Conservation (phyloP, 1,140 invertebrate species). For the Pollicipes pollicipes region DNA sequence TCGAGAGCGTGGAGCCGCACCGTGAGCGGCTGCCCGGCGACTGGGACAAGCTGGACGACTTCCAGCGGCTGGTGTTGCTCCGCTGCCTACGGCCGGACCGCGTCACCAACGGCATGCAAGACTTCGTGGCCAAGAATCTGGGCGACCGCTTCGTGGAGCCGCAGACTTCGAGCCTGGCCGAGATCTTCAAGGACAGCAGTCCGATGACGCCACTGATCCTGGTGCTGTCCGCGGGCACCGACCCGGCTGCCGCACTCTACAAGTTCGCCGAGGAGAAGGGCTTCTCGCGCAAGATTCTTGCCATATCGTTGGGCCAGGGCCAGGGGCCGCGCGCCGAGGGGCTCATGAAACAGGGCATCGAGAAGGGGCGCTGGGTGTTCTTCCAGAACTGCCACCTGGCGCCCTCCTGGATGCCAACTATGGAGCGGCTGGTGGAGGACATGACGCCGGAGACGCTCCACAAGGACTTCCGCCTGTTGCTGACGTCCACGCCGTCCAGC, state of each 20-base stretch:
- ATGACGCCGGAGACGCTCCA: conserved; percentile 65
- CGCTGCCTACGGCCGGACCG: conserved; percentile 34
- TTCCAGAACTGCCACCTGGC: conserved; percentile 93
- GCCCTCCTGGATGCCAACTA: conserved; percentile 73
- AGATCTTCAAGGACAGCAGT: conserved; percentile 65
- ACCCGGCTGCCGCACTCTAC: conserved; percentile 65
- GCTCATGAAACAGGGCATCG: conserved; percentile 66
- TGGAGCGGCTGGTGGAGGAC: conserved; percentile 59
- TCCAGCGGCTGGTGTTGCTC: conserved; percentile 30
- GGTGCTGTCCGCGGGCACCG: conserved; percentile 73
- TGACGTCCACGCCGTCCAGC: conserved; percentile 77
- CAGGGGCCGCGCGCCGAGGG: conserved; percentile 65
- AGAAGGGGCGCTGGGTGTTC: conserved; percentile 71
- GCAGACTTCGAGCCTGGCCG: conserved; percentile 60
- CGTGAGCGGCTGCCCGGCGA: not conserved
- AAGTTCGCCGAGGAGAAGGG: conserved; percentile 74
- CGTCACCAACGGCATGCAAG: conserved; percentile 30
- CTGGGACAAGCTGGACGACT: conserved; percentile 25
- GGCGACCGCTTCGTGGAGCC: conserved; percentile 68
- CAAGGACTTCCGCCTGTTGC: conserved; percentile 75
- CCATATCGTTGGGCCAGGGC: conserved; percentile 80
- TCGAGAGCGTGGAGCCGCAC: not conserved
- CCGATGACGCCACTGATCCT: conserved; percentile 70
- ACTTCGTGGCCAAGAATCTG: conserved; percentile 27
- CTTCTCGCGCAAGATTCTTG: conserved; percentile 51